phyloP scores from a whole-genome alignment of 35 echinoderm and acorn worm genomes.

The Lytechinus pictus region DNA sequence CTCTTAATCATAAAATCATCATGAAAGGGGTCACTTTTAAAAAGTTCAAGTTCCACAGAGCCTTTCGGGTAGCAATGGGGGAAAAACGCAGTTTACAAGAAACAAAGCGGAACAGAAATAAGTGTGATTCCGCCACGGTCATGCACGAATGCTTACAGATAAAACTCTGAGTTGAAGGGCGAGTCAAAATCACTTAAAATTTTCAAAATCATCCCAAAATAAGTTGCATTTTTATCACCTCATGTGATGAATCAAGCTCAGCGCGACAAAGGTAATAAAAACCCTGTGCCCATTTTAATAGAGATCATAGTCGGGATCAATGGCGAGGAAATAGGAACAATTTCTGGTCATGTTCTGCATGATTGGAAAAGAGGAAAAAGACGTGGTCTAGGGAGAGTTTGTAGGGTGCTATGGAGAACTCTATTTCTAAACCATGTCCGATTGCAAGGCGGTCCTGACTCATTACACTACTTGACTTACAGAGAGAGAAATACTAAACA shows the following conservation, averaged over 20 bases:
- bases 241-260: background rate
- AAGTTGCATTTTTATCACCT: background rate
- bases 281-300: background rate
- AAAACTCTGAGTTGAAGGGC: background rate
- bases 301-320: constrained; percentile 21
- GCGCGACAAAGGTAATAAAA: constrained; percentile 1
- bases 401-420: background rate
- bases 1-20: background rate
- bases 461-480: background rate
- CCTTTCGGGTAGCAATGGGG: background rate
- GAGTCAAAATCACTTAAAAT: background rate
- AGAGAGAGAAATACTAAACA: background rate
- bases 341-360: constrained; percentile 52
- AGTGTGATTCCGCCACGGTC: background rate
- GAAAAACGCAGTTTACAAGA: background rate
- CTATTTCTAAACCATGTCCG: background rate
- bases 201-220: background rate
- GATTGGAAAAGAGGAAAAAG: background rate
- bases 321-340: constrained; percentile 25
- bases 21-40: background rate
- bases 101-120: background rate
- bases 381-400: background rate
- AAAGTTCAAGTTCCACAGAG: background rate
- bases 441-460: background rate
- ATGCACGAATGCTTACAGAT: background rate